Conservation (phyloP, 2,113 vertebrate genomes). For the Oreochromis niloticus region DNA sequence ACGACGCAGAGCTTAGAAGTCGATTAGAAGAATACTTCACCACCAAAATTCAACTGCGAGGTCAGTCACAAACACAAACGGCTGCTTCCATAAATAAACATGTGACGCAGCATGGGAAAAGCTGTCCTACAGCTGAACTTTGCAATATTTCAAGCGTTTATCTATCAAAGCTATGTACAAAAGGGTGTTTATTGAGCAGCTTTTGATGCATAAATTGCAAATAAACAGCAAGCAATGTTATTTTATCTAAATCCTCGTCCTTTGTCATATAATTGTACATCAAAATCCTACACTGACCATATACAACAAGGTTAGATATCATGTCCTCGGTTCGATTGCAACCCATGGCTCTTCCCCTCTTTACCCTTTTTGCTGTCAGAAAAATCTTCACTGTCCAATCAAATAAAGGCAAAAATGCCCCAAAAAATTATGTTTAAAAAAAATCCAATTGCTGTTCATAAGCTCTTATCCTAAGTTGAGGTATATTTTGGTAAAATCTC, state of each 20-base stretch:
- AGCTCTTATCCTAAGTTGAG: neutral
- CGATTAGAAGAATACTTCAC: slow-evolving; percentile 90
- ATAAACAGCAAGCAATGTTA: neutral
- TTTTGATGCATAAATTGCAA: accelerated
- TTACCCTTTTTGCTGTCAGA: neutral
- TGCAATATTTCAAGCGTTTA: neutral
- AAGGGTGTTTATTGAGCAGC: neutral
- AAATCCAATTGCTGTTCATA: neutral
- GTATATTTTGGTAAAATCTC: neutral
- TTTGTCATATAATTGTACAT: neutral
- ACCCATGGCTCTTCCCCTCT: neutral
- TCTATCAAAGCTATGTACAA: neutral
- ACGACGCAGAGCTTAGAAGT: slow-evolving; percentile 85
- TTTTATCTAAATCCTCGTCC: neutral
- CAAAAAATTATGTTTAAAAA: neutral
- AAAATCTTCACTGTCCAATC: neutral
- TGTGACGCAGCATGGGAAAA: neutral
- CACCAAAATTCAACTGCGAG: slow-evolving; percentile 79
- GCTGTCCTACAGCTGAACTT: neutral
- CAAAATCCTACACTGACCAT: accelerated
- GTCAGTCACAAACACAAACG: slow-evolving; percentile 14
- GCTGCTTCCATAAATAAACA: neutral
- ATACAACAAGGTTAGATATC: neutral
- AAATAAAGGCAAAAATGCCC: neutral
- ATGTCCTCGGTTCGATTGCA: accelerated